These are phyloP conservation scores for Clavelina lepadiformis DNA, from an alignment of 23 tunicate genomes.

Conservation along the genomic window DNA sequence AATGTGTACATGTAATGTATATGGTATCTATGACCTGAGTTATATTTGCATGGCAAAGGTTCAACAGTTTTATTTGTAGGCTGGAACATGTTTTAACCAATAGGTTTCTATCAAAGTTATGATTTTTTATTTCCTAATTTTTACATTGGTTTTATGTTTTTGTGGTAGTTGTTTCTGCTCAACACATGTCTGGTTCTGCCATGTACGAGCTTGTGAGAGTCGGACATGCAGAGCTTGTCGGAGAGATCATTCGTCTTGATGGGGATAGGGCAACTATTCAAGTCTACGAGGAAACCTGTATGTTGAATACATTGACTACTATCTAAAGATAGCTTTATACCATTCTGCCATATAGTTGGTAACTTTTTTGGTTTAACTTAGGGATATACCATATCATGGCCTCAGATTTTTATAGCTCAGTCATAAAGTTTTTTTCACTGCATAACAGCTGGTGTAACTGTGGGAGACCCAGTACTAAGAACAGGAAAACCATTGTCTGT, in stretches of 20 bases:
- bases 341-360: background rate
- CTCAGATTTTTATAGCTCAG: background rate
- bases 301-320: slow-evolving; percentile 7
- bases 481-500: slow-evolving; percentile 97
- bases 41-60: too few species aligned
- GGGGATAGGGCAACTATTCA: slow-evolving; percentile 99
- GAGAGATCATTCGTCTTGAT: slow-evolving; percentile 96
- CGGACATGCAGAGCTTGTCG: slow-evolving; percentile 95
- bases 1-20: too few species aligned
- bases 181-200: slow-evolving; percentile 97
- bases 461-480: slow-evolving; percentile 95
- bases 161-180: slow-evolving; percentile 80
- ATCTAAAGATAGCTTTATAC: background rate
- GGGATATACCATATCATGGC: background rate
- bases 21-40: too few species aligned
- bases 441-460: slow-evolving; percentile 91
- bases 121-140: background rate
- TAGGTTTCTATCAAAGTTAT: background rate
- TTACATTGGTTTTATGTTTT: too few species aligned
- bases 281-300: slow-evolving; percentile 94
- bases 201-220: slow-evolving; percentile 99
- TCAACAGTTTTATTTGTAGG: too few species aligned
- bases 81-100: background rate
- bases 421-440: slow-evolving; percentile 1
- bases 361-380: background rate